Conservation (phyloP, 2,797 vertebrate species). For the Crypturellus tataupa region DNA sequence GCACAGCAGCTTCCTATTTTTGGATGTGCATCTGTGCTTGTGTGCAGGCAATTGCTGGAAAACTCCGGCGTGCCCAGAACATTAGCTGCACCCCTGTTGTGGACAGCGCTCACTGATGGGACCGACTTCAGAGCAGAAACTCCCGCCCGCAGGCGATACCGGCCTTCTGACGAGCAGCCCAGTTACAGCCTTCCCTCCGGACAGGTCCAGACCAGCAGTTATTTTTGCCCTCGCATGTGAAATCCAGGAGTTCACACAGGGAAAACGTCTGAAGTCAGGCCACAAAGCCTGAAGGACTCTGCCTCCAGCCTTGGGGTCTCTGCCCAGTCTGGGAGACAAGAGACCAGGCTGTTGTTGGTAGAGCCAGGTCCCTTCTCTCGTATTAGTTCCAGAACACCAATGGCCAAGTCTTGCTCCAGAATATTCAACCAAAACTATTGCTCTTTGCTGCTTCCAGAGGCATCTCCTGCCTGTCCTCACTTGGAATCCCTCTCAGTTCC, state of each 20-base stretch:
- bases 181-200: not conserved
- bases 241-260: not conserved
- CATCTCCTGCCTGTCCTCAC: conserved; percentile 64
- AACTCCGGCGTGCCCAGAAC: not conserved
- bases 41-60: not conserved
- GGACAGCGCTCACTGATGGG: not conserved
- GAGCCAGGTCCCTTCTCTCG: not conserved
- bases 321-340: not conserved
- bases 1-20: conserved; percentile 26
- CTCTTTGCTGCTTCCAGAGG: not conserved
- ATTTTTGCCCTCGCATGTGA: not conserved
- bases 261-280: not conserved
- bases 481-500: conserved; percentile 26
- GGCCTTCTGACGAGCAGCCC: not conserved
- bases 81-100: not conserved
- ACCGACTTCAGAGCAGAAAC: not conserved
- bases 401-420: not conserved
- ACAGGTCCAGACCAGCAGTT: not conserved
- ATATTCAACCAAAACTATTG: not conserved
- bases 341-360: not conserved
- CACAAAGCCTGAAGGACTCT: not conserved
- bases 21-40: conserved; percentile 10
- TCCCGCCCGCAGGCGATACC: not conserved
- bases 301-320: not conserved
- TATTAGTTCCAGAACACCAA: not conserved